Conservation (phyloP, 2,888 invertebrate genomes). For the Trichacis sp. region DNA sequence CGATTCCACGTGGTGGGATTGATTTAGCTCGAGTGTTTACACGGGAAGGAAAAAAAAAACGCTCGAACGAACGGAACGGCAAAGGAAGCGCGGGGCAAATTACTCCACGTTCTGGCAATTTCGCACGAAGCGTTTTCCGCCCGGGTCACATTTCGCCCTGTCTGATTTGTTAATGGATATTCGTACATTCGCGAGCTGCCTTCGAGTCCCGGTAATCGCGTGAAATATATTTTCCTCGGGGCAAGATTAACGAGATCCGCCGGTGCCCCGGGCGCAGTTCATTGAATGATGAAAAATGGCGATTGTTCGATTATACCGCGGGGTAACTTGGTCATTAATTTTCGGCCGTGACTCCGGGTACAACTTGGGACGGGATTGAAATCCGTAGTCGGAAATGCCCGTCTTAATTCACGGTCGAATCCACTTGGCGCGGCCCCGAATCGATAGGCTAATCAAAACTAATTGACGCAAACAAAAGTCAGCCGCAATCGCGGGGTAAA, state of each 20-base stretch:
- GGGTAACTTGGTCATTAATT: conserved; percentile 2
- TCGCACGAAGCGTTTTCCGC: conserved; percentile 18
- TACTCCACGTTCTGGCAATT: conserved; percentile 34
- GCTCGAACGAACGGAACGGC: neutral
- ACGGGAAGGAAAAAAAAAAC: conserved; percentile 11
- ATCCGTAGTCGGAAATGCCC: no score
- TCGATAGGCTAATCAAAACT: conserved; percentile 27
- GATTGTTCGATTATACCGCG: conserved; percentile 13
- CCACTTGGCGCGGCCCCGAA: conserved; percentile 8
- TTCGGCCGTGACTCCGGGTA: neutral
- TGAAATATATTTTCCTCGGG: conserved; percentile 21
- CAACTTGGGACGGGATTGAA: neutral
- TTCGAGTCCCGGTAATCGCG: conserved; percentile 18
- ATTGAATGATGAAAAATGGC: conserved; percentile 15
- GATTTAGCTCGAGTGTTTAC: conserved; percentile 23
- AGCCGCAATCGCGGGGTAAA: neutral
- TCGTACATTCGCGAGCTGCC: conserved; percentile 46
- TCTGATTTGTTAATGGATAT: conserved; percentile 59
- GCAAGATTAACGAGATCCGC: conserved; percentile 19
- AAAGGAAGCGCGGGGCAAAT: conserved; percentile 20
- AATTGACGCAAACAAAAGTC: conserved; percentile 28
- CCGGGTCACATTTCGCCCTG: conserved; percentile 44
- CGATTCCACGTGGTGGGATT: conserved; percentile 13
- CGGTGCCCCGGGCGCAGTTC: conserved; percentile 8
- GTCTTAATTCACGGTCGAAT: no score